A percentile compares a stretch with the other conserved stretches of the same genome.
Conservation (phyloP, 2,113 vertebrate genomes). For the Heliornis fulica region DNA sequence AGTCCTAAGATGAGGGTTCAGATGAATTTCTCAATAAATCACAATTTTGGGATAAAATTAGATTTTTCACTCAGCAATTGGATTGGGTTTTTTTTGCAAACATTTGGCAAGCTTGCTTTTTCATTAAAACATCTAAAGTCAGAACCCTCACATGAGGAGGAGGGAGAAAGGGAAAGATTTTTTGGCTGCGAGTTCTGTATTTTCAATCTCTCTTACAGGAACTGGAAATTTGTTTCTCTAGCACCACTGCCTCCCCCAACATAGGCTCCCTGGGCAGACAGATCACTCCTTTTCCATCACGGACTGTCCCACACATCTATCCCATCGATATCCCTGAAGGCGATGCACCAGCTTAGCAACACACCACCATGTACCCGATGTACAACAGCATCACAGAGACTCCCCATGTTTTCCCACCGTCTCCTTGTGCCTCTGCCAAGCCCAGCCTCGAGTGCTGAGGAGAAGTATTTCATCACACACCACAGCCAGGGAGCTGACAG, state of each 20-base stretch:
- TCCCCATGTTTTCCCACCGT: background rate
- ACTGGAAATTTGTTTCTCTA: background rate
- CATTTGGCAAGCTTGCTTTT: background rate
- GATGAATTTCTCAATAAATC: background rate
- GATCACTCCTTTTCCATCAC: background rate
- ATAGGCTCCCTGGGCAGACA: background rate
- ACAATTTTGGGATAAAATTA: background rate
- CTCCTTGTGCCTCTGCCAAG: background rate
- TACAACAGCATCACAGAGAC: accelerated
- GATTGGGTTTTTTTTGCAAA: background rate
- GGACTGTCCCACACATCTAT: background rate
- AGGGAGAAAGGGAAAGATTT: background rate
- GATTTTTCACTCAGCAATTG: background rate
- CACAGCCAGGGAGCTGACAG: background rate
- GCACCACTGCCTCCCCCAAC: background rate
- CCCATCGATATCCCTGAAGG: background rate
- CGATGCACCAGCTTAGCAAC: background rate
- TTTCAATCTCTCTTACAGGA: background rate
- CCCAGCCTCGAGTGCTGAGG: background rate
- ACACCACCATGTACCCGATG: accelerated
- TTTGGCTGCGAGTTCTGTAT: background rate
- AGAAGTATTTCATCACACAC: background rate
- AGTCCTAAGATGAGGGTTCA: background rate
- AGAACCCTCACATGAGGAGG: background rate
- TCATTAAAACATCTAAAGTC: background rate